phyloP scores from a whole-genome alignment of 2,797 vertebrate species.

The Sphenodon punctatus region DNA sequence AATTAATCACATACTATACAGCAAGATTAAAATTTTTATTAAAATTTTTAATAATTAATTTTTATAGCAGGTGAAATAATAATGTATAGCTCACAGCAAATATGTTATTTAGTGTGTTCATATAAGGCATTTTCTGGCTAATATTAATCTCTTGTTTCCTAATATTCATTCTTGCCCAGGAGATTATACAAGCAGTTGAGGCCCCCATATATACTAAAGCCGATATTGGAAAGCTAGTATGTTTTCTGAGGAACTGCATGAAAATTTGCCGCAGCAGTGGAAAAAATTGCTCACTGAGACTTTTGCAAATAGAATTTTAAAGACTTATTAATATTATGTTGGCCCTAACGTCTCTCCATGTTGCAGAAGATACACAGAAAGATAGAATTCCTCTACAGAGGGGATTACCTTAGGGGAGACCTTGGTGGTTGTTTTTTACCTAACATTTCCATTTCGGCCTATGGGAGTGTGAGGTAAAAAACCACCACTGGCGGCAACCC shows the following conservation, averaged over 20 bases:
- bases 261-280: background rate
- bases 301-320: slow-evolving; percentile 3
- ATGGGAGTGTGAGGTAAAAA: no score
- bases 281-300: background rate
- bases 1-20: no score
- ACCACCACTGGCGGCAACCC: no score
- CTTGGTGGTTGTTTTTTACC: no score
- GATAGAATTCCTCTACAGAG: background rate
- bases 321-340: no score
- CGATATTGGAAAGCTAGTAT: background rate
- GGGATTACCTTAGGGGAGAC: no score
- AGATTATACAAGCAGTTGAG: background rate
- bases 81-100: slow-evolving; percentile 35
- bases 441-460: no score
- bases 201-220: slow-evolving; percentile 4
- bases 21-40: no score
- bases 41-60: no score
- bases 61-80: background rate
- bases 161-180: slow-evolving; percentile 28
- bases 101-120: slow-evolving; percentile 36
- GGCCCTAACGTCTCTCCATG: no score
- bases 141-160: slow-evolving; percentile 43
- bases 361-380: background rate
- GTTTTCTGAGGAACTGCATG: background rate
- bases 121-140: slow-evolving; percentile 39